phyloP scores from a whole-genome alignment of 2,888 invertebrate species.

The Eulithis prunata region DNA sequence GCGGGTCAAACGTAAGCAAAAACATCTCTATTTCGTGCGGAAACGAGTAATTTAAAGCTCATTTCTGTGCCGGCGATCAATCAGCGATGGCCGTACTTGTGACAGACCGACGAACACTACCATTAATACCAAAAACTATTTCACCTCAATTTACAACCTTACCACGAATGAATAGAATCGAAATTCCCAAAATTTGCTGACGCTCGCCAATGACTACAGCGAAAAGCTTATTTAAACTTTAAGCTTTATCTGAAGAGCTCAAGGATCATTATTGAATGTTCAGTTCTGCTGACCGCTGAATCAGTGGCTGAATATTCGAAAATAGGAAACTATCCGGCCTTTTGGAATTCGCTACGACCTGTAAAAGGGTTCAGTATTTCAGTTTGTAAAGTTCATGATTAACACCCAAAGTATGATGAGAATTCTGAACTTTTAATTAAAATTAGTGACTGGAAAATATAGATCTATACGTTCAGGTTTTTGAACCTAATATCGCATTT shows the following conservation, averaged over 20 bases:
- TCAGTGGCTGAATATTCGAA: conserved; percentile 31
- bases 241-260: conserved; percentile 5
- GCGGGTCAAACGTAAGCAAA: conserved; percentile 32
- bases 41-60: conserved; percentile 60
- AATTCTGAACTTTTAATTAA: conserved; percentile 17
- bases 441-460: neutral
- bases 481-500: too few relatives aligned
- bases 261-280: conserved; percentile 15
- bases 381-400: conserved; percentile 19
- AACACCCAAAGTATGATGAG: conserved; percentile 17
- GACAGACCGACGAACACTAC: conserved; percentile 38
- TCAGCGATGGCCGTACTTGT: conserved; percentile 48
- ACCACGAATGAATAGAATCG: conserved; percentile 33
- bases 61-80: conserved; percentile 59
- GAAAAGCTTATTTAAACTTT: conserved; percentile 7
- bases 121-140: conserved; percentile 14
- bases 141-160: conserved; percentile 17
- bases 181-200: conserved; percentile 4
- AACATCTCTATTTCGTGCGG: conserved; percentile 55
- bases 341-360: conserved; percentile 34
- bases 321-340: conserved; percentile 44
- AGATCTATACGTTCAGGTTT: too few relatives aligned
- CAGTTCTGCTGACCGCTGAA: conserved; percentile 27
- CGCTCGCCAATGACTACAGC: conserved; percentile 8
- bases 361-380: conserved; percentile 32